Evolutionary conservation across 30 jellyfish, hydroid and myxozoan genomes (phyloP).

Genomic region (Catostylus mosaicus): DNA sequence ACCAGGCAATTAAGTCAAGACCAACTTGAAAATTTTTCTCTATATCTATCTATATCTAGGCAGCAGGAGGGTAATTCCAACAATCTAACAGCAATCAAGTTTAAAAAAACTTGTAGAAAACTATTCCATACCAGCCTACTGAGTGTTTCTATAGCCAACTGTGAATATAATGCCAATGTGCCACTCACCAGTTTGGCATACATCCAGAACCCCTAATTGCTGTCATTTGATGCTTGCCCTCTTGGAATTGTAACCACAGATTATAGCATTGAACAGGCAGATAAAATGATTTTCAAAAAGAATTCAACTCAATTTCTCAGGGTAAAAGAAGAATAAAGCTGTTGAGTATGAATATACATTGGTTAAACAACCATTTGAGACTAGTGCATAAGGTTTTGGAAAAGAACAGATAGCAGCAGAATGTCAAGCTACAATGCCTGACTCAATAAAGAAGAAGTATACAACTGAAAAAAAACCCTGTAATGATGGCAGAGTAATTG

Average conservation of each 20-base stretch:
- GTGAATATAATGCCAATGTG: constrained; percentile 11
- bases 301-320: too few species aligned
- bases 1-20: constrained; percentile 54
- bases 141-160: background rate
- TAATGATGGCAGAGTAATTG: too few species aligned
- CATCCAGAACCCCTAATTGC: background rate
- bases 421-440: too few species aligned
- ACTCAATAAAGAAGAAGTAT: too few species aligned
- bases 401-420: too few species aligned
- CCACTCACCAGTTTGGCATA: background rate
- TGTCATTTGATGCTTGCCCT: background rate
- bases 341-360: too few species aligned
- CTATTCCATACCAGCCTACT: constrained; percentile 21
- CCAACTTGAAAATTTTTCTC: constrained; percentile 44
- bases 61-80: constrained; percentile 46
- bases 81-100: constrained; percentile 27
- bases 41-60: background rate
- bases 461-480: too few species aligned
- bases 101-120: constrained; percentile 22
- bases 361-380: too few species aligned
- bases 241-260: constrained; percentile 9
- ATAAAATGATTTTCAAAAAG: constrained; percentile 15
- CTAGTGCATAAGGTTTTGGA: too few species aligned
- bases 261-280: background rate
- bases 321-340: too few species aligned